Base-by-base conservation (phyloP, 2,113 vertebrate species). In the Callospermophilus lateralis region DNA sequence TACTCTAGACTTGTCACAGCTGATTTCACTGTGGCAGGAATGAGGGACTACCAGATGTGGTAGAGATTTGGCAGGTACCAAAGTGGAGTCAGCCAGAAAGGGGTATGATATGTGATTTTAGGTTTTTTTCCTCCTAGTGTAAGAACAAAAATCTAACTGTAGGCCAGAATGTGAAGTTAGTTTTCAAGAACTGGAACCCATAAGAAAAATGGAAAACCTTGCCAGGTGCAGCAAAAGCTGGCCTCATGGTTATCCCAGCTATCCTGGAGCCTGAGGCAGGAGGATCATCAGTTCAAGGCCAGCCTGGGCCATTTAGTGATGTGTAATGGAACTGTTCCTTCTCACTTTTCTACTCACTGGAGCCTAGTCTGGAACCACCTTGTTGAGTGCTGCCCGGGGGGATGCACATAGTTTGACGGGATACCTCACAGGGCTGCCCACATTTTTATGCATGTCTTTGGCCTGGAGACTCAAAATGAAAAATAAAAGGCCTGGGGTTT, bases 11-110 rank as follows among this genome's bases (percentile, higher is more conserved):
- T 65, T 67, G 45, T 96, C 77, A 70, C 61, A 45, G 87, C 87
- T 51, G 37, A 55, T 90, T 89, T 67, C 76, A 73, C 1, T 61
- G 78, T 78, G 73, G 91, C 63, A 55, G 61, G 63, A 90, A 37
- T 26, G 81, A 94, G 73, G 20, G 15, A 42, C 89, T 94, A 19
- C 83, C 81, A 90, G 95, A 22, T 53, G 84, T 78, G 67, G 37
- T 79, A 65, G 68, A 89, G 34, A 81, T 48, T 20, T 67, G 84
- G 48, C 48, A 77, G 84, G 76, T 39, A 53, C 39, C 80, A 70
- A 32, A 58, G 16, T 79, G 26, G 12, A 77, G 73, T 24, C 6
- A 89, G 77, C 90, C 61, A 37, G 37, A 63, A 37, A 42, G 55
- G 42, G n/a, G 11, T 6, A 7, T 28, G 42, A 76, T 74, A 32